phyloP scores from a whole-genome alignment of 2,797 vertebrate species.

The Parauchenoglanis ngamensis region DNA sequence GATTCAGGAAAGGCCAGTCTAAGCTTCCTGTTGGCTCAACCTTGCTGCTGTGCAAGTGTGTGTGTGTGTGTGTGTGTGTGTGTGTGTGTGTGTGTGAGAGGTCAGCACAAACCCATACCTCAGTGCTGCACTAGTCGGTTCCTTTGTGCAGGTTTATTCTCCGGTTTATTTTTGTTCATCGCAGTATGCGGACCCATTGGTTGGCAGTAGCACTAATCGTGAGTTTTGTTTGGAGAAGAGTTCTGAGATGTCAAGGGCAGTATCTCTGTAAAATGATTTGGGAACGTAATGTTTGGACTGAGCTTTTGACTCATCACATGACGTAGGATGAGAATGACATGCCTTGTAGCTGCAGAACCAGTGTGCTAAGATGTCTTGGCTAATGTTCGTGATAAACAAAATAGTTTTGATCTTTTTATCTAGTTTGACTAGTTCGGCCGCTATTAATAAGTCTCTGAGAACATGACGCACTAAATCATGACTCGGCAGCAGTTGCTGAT shows the following conservation, averaged over 20 bases:
- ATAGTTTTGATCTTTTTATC: slow-evolving; percentile 3
- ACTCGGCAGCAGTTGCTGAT: not conserved
- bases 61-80: too few relatives aligned
- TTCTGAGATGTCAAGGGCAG: not conserved
- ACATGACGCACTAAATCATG: not conserved
- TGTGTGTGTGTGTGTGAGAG: not conserved
- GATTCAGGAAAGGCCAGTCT: slow-evolving; percentile 39
- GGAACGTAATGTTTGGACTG: not conserved
- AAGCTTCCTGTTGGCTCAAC: slow-evolving; percentile 20
- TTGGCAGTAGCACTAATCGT: not conserved
- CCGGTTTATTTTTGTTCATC: not conserved
- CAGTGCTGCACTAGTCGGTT: not conserved
- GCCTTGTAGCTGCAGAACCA: slow-evolving; percentile 17
- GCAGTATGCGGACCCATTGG: not conserved
- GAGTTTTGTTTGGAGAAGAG: not conserved
- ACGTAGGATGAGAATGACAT: not conserved
- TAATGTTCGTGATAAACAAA: not conserved
- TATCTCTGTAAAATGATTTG: not conserved
- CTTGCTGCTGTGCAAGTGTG: not conserved
- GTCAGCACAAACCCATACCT: too few relatives aligned
- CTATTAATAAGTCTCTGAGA: not conserved
- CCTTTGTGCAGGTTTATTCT: not conserved
- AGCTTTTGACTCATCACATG: not conserved
- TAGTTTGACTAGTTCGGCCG: not conserved
- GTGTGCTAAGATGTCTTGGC: not conserved